A percentile compares a stretch with the other conserved stretches of the same genome.
These are phyloP conservation scores for Ectemnius continuus DNA, from an alignment of 2,888 invertebrate species.

Conservation along the genomic window DNA sequence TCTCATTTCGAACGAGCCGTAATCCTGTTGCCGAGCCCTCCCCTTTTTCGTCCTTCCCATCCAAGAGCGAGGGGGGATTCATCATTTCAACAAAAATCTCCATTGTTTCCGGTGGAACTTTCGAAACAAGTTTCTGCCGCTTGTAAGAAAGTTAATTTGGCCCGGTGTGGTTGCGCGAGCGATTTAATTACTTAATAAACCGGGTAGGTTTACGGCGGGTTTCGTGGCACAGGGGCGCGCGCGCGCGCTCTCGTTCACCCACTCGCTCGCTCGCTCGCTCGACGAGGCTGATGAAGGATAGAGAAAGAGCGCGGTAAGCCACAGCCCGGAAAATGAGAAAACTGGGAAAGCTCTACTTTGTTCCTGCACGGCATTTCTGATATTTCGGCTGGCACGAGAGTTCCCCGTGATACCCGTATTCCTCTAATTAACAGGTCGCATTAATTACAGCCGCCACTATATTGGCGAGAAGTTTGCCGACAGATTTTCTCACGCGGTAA, in stretches of 20 bases:
- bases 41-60: slow-evolving; percentile 9
- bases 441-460: too few relatives aligned
- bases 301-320: slow-evolving; percentile 1
- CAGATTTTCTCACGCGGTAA: too few relatives aligned
- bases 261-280: neutral
- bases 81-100: slow-evolving; percentile 47
- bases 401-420: too few relatives aligned
- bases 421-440: too few relatives aligned
- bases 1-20: slow-evolving; percentile 26
- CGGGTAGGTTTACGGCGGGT: slow-evolving; percentile 39
- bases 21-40: slow-evolving; percentile 6
- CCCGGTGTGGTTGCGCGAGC: slow-evolving; percentile 41
- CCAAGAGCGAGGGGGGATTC: slow-evolving; percentile 18
- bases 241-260: neutral
- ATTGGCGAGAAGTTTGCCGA: too few relatives aligned
- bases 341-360: slow-evolving; percentile 31
- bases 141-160: slow-evolving; percentile 60
- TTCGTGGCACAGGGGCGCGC: neutral
- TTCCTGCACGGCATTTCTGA: too few relatives aligned
- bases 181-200: slow-evolving; percentile 67
- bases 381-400: too few relatives aligned
- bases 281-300: slow-evolving; percentile 17
- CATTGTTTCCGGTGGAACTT: slow-evolving; percentile 50
- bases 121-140: slow-evolving; percentile 53
- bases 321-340: slow-evolving; percentile 24